Evolutionary conservation across 2,888 invertebrate species (phyloP).

Genomic region (Camponotus fellah): DNA sequence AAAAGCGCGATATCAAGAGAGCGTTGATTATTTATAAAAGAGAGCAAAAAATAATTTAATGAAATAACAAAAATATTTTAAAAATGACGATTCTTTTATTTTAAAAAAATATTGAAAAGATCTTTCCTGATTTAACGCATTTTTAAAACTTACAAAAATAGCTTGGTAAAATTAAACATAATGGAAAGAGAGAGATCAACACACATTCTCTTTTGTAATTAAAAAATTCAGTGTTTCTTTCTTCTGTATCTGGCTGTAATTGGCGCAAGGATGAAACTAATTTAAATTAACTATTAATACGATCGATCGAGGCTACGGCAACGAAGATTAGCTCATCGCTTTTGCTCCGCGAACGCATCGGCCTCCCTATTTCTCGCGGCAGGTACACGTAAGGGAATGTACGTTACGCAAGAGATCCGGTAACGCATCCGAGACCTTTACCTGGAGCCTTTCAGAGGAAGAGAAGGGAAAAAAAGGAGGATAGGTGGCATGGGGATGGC

Average conservation of each 20-base stretch:
- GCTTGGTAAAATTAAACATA: background rate
- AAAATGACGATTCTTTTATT: background rate
- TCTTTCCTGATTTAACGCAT: background rate
- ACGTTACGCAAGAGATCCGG: conserved; percentile 78
- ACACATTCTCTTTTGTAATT: background rate
- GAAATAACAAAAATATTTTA: background rate
- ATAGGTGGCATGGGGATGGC: conserved; percentile 73
- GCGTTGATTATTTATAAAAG: background rate
- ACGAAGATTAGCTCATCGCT: background rate
- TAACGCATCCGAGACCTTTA: conserved; percentile 78
- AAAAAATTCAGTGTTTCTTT: background rate
- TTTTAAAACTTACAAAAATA: background rate
- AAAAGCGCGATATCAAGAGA: background rate
- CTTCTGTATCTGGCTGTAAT: background rate
- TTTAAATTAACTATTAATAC: background rate
- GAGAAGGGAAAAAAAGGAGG: conserved; percentile 59
- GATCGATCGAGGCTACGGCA: background rate
- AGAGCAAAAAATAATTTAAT: background rate
- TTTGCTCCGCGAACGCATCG: conserved; percentile 12
- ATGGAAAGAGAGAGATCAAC: background rate
- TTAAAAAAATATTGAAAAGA: background rate
- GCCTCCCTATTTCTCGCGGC: conserved; percentile 54
- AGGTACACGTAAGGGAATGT: conserved; percentile 72
- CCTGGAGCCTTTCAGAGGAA: conserved; percentile 72
- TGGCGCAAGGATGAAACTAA: background rate